These are phyloP conservation scores for Syngnathus scovelli DNA, from an alignment of 2,113 vertebrate species.

Conservation along the genomic window DNA sequence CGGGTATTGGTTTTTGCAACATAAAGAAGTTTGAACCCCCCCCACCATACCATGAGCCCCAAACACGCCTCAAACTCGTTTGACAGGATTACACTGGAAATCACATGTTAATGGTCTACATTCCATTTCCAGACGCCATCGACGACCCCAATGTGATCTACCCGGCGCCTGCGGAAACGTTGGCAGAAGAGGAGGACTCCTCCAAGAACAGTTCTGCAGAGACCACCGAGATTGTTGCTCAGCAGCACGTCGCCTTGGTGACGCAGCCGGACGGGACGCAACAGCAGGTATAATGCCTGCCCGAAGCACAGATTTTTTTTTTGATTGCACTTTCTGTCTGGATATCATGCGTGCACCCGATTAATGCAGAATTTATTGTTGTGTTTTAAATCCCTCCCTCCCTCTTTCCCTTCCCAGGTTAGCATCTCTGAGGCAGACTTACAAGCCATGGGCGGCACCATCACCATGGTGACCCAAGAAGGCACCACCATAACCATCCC, in stretches of 20 bases:
- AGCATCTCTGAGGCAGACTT: slow-evolving; percentile 93
- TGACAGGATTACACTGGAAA: not conserved
- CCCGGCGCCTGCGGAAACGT: slow-evolving; percentile 76
- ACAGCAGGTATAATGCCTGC: slow-evolving; percentile 59
- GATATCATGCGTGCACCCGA: not conserved
- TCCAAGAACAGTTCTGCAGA: slow-evolving; percentile 83
- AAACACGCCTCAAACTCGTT: not conserved
- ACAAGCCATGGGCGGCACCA: slow-evolving; percentile 90
- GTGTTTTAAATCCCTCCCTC: not conserved
- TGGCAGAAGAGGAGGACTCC: slow-evolving; percentile 81
- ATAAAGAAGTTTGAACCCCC: not conserved
- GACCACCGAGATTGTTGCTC: slow-evolving; percentile 73
- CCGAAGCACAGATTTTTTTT: not conserved
- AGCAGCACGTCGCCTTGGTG: slow-evolving; percentile 93
- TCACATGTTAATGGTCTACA: not conserved
- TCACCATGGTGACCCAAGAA: slow-evolving; percentile 98
- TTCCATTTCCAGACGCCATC: slow-evolving; percentile 73
- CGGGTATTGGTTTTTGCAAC: not conserved
- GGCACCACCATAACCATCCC: slow-evolving; percentile 97
- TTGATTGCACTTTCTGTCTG: not conserved
- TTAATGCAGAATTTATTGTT: not conserved
- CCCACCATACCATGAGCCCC: not conserved
- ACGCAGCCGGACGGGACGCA: slow-evolving; percentile 96
- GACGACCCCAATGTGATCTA: slow-evolving; percentile 86
- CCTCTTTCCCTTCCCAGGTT: slow-evolving; percentile 69